Base-by-base conservation (phyloP, 2,113 vertebrate species). In the Neolamprologus sp. region DNA sequence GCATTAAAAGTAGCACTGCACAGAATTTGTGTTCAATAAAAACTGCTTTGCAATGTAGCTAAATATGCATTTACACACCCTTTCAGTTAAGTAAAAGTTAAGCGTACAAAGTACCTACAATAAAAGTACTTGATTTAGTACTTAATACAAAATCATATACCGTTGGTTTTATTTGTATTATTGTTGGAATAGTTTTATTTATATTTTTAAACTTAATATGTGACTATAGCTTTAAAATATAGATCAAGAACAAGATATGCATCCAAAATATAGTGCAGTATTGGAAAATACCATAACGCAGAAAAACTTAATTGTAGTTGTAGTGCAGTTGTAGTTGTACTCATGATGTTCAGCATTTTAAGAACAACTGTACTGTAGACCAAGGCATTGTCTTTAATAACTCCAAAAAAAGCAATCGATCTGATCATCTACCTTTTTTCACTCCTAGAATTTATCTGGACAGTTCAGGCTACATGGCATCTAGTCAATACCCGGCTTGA, bases 371-470 rank as follows among this genome's bases (percentile, higher is more conserved):
- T 19, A 28, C 19, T 68, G 60, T 2, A 37, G 63, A 68, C 19
- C 33, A 37, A 68, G 33, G 33, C 3, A 21, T 37, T 68, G 11
- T 65, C 60, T 65, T 37, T 65, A 65, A 3, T 21, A 65, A 65
- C 60, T n/a, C 57, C 14, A 0, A 17, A 73, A 9, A 45, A 6
- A 2, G 1, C 6, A 68, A 5, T 73, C 0, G 3, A 85, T 13
- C n/a, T 51, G 45, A 37, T 81, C 4, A 28, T 57, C 4, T 23
- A 51, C 13, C 9, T 79, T n/a, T 88, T 88, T 81, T 37, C 45
- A n/a, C 68, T 12, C 60, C 23, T 31, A 97, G 96, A 97, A 23
- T 97, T 97, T 84, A 94, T 97, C 13, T 97, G 96, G 96, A 97
- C 96, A 0, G 82, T 96, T 17, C 95, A 96, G 89, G 96, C 96